Percentiles rank a stretch among this genome's conserved stretches.
These are phyloP conservation scores for Fregetta grallaria DNA, from an alignment of 2,113 vertebrate species.

Conservation along the genomic window DNA sequence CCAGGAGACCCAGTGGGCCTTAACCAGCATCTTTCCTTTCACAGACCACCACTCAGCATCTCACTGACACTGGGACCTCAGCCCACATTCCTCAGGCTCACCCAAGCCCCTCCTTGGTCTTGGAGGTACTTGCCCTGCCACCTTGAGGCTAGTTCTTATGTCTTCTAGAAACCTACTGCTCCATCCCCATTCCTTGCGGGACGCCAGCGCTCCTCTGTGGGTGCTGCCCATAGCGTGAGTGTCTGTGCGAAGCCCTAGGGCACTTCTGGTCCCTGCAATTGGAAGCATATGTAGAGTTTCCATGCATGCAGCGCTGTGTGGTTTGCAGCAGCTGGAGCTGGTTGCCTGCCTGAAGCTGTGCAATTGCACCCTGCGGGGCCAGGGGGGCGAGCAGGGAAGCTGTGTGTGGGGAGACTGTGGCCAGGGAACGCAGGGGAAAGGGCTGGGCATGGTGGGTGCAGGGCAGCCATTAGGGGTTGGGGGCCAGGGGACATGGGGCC, in stretches of 20 bases:
- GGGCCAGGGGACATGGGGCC: background rate
- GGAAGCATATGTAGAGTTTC: background rate
- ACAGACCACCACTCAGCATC: background rate
- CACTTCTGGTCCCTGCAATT: background rate
- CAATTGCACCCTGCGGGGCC: background rate
- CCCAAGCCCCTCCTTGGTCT: background rate
- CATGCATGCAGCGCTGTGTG: background rate
- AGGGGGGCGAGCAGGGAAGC: background rate
- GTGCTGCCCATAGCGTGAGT: background rate
- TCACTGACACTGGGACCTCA: accelerated
- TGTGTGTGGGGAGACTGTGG: background rate
- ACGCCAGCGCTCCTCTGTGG: background rate
- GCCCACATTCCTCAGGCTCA: accelerated
- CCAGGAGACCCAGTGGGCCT: background rate
- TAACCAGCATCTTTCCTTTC: background rate
- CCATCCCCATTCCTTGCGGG: background rate
- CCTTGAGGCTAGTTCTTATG: background rate
- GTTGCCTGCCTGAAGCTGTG: background rate
- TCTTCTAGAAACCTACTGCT: background rate
- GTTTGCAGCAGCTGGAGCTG: background rate
- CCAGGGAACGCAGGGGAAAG: background rate
- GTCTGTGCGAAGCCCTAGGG: background rate
- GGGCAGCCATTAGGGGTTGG: background rate
- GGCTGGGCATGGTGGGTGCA: background rate
- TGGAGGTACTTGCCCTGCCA: background rate